phyloP scores from a whole-genome alignment of 64 coral and sea anemone genomes.

The Pocillopora verrucosa region DNA sequence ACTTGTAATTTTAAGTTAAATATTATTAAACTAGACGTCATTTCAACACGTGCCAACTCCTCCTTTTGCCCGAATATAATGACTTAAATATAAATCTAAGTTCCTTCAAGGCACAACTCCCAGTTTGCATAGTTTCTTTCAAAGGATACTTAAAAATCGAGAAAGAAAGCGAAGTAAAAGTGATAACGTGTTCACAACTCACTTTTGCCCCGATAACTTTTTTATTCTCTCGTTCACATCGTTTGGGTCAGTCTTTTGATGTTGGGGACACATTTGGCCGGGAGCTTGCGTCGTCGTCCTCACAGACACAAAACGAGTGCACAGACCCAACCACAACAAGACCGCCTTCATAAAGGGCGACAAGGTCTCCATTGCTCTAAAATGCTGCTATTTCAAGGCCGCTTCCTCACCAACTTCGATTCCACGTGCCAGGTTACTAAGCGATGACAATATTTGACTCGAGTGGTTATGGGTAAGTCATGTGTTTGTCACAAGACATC shows the following conservation, averaged over 20 bases:
- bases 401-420: neutral
- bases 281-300: neutral
- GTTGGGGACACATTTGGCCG: neutral
- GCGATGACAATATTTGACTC: neutral
- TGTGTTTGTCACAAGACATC: constrained; percentile 9
- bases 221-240: constrained; percentile 3
- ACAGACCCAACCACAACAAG: constrained; percentile 1
- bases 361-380: neutral
- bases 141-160: neutral
- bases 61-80: no score
- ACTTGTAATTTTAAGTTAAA: no score
- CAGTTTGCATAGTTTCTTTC: no score
- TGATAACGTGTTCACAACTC: neutral
- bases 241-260: constrained; percentile 5
- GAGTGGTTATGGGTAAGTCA: constrained; percentile 40
- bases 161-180: neutral
- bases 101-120: no score
- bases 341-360: neutral
- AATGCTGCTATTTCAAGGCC: neutral
- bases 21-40: no score
- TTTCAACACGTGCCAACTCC: no score
- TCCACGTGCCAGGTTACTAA: constrained; percentile 17
- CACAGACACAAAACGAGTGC: neutral
- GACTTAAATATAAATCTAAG: no score
- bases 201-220: constrained; percentile 2